These are phyloP conservation scores for Hycleus cichorii DNA, from an alignment of 1,140 invertebrate genomes.

Conservation along the genomic window DNA sequence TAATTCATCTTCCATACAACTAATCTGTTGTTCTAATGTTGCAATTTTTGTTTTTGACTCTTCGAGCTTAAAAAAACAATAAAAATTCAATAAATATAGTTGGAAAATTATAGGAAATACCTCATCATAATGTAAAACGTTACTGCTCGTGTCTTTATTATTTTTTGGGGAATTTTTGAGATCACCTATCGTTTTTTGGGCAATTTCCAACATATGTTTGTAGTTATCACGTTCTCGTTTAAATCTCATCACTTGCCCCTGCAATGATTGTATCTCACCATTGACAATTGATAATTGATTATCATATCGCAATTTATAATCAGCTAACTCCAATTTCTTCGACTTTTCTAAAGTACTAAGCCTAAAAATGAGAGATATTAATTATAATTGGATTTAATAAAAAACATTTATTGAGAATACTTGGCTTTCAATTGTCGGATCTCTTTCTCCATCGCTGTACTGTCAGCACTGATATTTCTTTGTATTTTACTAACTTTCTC, in stretches of 20 bases:
- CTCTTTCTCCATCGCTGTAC: conserved; percentile 65
- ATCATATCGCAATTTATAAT: conserved; percentile 83
- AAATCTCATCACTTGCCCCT: conserved; percentile 70
- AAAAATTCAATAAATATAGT: not conserved
- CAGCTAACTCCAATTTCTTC: conserved; percentile 74
- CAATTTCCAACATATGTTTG: conserved; percentile 82
- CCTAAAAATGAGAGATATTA: conserved; percentile 37
- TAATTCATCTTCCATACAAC: conserved; percentile 80
- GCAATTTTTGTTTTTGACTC: conserved; percentile 57
- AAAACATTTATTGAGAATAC: conserved; percentile 34
- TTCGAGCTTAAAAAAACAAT: conserved; percentile 36
- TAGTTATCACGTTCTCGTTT: conserved; percentile 85
- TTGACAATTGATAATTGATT: conserved; percentile 75
- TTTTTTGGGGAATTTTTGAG: conserved; percentile 49
- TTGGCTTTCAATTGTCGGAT: conserved; percentile 60
- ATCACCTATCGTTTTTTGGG: conserved; percentile 73
- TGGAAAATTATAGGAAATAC: conserved; percentile 33
- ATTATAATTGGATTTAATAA: not conserved
- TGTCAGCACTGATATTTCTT: conserved; percentile 66
- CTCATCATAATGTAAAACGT: conserved; percentile 44
- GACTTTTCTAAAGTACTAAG: conserved; percentile 70
- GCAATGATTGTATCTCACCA: conserved; percentile 77
- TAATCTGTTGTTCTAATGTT: conserved; percentile 72
- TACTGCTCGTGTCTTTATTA: conserved; percentile 33
- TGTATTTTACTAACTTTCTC: conserved; percentile 78